phyloP scores from a whole-genome alignment of 2,797 vertebrate genomes.

The Anisognathus igniventris region DNA sequence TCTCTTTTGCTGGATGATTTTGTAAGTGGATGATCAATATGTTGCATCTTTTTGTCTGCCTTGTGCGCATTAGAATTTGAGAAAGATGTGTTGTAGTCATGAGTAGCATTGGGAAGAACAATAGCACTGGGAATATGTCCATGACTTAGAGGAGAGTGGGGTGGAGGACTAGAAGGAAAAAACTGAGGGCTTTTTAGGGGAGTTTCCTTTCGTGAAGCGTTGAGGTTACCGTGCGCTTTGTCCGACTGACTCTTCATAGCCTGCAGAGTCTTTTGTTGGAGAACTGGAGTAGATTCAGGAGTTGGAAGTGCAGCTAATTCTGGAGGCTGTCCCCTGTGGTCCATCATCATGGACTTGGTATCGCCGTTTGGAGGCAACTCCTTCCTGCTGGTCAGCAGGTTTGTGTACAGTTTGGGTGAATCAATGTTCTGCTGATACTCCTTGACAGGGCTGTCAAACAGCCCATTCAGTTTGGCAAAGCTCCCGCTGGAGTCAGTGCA shows the following conservation, averaged over 20 bases:
- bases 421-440: constrained; percentile 93
- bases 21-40: constrained; percentile 78
- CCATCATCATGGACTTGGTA: constrained; percentile 88
- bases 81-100: constrained; percentile 86
- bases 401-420: constrained; percentile 93
- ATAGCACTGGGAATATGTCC: constrained; percentile 96
- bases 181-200: constrained; percentile 88
- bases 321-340: constrained; percentile 88
- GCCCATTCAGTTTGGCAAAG: constrained; percentile 92
- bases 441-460: constrained; percentile 97
- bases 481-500: constrained; percentile 93
- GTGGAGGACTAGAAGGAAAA: constrained; percentile 86
- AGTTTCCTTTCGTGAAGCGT: constrained; percentile 83
- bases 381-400: constrained; percentile 88
- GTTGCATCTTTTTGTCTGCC: constrained; percentile 86
- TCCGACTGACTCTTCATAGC: constrained; percentile 92
- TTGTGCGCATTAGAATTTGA: constrained; percentile 86
- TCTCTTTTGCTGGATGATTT: constrained; percentile 87
- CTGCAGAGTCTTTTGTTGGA: constrained; percentile 93
- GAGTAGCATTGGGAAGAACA: constrained; percentile 95
- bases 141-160: constrained; percentile 86
- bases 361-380: constrained; percentile 84
- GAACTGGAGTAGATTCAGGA: constrained; percentile 93
- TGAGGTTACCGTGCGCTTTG: constrained; percentile 81
- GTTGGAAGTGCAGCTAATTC: constrained; percentile 95